These are phyloP conservation scores for Drosophila nannoptera DNA, from an alignment of 1,140 invertebrate genomes.

Conservation along the genomic window DNA sequence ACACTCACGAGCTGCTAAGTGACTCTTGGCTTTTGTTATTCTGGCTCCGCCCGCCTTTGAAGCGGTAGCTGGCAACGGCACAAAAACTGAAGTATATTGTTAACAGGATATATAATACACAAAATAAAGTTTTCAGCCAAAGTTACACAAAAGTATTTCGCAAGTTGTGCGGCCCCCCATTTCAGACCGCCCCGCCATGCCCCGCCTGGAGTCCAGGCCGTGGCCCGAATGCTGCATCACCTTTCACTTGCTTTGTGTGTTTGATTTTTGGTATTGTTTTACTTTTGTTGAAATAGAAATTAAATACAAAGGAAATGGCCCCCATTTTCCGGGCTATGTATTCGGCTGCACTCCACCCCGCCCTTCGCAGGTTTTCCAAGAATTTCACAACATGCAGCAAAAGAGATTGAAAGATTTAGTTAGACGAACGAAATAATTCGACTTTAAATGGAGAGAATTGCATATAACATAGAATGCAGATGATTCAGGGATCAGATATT, in stretches of 20 bases:
- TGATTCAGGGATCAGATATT: no score
- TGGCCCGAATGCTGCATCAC: constrained; percentile 51
- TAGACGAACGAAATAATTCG: background rate
- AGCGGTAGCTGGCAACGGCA: constrained; percentile 52
- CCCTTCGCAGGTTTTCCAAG: constrained; percentile 15
- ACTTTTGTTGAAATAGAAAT: constrained; percentile 69
- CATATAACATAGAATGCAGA: no score
- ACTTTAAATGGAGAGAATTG: background rate
- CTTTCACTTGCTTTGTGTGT: constrained; percentile 71
- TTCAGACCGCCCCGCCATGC: background rate
- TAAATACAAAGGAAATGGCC: constrained; percentile 56
- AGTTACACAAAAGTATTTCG: constrained; percentile 78
- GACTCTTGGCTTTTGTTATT: constrained; percentile 73
- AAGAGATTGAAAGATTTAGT: background rate
- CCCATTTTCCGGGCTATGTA: constrained; percentile 16
- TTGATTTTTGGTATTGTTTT: constrained; percentile 77
- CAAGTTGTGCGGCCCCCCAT: constrained; percentile 55
- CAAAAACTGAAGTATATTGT: constrained; percentile 75
- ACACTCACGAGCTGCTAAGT: constrained; percentile 58
- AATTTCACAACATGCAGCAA: constrained; percentile 9
- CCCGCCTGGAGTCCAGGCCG: constrained; percentile 11
- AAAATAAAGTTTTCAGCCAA: constrained; percentile 78
- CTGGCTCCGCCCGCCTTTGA: constrained; percentile 58
- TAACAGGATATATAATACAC: constrained; percentile 78
- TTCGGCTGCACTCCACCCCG: constrained; percentile 4